Evolutionary conservation across 2,113 vertebrate genomes (phyloP).

Genomic region (Dipodomys stephensi): DNA sequence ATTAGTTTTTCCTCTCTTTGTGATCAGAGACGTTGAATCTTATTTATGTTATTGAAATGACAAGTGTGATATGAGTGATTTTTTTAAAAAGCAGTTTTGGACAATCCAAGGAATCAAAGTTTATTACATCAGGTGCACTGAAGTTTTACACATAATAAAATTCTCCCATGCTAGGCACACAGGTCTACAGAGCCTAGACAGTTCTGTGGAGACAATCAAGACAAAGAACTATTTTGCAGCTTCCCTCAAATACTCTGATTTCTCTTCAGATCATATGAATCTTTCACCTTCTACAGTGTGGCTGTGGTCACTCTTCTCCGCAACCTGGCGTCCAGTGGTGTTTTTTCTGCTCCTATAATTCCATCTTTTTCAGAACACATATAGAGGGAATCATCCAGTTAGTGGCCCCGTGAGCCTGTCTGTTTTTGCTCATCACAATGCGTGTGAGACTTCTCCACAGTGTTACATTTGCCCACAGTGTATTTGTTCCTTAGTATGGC

Average conservation of each 20-base stretch:
- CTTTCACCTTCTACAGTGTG: not conserved
- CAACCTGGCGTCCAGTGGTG: not conserved
- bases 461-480: not conserved
- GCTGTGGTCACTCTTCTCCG: not conserved
- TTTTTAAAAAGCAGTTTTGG: not conserved
- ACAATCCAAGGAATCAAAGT: not conserved
- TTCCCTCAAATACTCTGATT: too few relatives aligned
- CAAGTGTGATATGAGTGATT: too few relatives aligned
- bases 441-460: not conserved
- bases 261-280: too few relatives aligned
- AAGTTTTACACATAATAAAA: not conserved
- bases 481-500: not conserved
- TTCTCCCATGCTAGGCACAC: not conserved
- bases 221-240: not conserved
- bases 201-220: not conserved
- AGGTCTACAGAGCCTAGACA: not conserved
- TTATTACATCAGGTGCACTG: not conserved
- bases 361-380: slow-evolving; percentile 1
- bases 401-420: not conserved
- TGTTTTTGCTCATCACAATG: not conserved
- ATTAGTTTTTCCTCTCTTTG: too few relatives aligned
- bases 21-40: too few relatives aligned
- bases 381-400: not conserved
- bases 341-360: not conserved
- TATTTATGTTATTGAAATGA: too few relatives aligned